Evolutionary conservation across 2,797 vertebrate species (phyloP), one percentile per base, ranked within the genome.

Genomic region (Chiroxiphia lanceolata): DNA sequence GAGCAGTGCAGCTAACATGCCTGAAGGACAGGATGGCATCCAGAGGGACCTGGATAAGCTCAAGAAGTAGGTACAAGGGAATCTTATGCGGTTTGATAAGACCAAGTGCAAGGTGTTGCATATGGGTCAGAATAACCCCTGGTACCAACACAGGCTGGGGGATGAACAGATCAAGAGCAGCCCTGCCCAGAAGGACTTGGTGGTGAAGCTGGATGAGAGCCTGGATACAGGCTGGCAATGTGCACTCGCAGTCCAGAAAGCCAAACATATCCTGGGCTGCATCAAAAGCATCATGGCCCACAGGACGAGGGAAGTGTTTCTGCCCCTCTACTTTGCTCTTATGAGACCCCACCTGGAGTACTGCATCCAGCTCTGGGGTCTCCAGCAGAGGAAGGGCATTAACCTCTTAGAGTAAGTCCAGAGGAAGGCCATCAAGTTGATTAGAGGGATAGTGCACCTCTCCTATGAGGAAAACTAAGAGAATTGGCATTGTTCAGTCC

Each of bases 231-330:
- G 5, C 31, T 25, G 21, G 22, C 9, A 6, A 42, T 5, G 15
- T 4, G 10, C 13, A 48, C 18, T 69, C 2, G 0, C 13, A 42
- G 13, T 17, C 29, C 29, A 53, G 51, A 53, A 53, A 53, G 50
- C 2, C 34, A 54, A 23, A 27, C 0, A 0, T 16, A 5, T 47
- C 12, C 40, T 36, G 31, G 9, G 21, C 7, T 61, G 9, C 34
- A 42, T 69, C 15, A 42, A 48, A 27, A 61, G 34, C 26, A 68
- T 12, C 0, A 0, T 57, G 44, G 15, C 1, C 16, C 31, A 4
- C 26, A 54, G 31, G 11, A 21, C 0, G 0, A 40, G 21, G 10
- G 31, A 54, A 36, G 6, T 48, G 22, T 61, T 68, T 82, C 34
- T 63, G 18, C 9, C 31, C 34, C 21, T 75, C 18, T 69, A 13